phyloP scores from a whole-genome alignment of 2,888 invertebrate species.

The Physocephala rufipes region DNA sequence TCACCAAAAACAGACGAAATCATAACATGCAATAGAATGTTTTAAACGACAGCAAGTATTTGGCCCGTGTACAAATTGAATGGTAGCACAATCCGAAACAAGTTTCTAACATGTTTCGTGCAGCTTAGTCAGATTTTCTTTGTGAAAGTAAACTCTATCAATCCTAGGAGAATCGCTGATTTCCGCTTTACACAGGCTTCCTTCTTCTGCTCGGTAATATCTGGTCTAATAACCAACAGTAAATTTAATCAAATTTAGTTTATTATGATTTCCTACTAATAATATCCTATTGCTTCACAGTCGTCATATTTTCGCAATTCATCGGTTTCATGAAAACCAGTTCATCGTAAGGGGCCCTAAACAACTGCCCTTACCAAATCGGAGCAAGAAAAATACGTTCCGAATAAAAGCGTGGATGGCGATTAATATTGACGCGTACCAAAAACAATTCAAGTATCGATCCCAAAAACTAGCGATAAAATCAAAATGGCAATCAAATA shows the following conservation, averaged over 20 bases:
- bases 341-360: conserved; percentile 66
- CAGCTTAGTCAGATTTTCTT: conserved; percentile 58
- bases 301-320: conserved; percentile 64
- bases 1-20: conserved; percentile 57
- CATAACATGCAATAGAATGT: too few species aligned
- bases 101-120: too few species aligned
- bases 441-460: conserved; percentile 63
- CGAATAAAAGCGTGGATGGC: conserved; percentile 59
- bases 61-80: too few species aligned
- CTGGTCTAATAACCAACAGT: conserved; percentile 54
- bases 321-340: conserved; percentile 65
- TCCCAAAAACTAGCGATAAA: conserved; percentile 52
- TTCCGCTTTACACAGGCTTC: conserved; percentile 60
- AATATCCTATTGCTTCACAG: conserved; percentile 62
- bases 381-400: conserved; percentile 63
- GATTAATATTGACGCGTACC: conserved; percentile 59
- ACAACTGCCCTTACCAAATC: conserved; percentile 63
- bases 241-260: conserved; percentile 50
- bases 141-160: conserved; percentile 50
- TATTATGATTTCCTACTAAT: too few species aligned
- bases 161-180: conserved; percentile 57
- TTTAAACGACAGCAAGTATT: too few species aligned
- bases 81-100: too few species aligned
- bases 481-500: too few species aligned
- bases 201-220: conserved; percentile 52